Evolutionary conservation across 2,888 invertebrate genomes (phyloP).

Genomic region (Caenorhabditis sp.): DNA sequence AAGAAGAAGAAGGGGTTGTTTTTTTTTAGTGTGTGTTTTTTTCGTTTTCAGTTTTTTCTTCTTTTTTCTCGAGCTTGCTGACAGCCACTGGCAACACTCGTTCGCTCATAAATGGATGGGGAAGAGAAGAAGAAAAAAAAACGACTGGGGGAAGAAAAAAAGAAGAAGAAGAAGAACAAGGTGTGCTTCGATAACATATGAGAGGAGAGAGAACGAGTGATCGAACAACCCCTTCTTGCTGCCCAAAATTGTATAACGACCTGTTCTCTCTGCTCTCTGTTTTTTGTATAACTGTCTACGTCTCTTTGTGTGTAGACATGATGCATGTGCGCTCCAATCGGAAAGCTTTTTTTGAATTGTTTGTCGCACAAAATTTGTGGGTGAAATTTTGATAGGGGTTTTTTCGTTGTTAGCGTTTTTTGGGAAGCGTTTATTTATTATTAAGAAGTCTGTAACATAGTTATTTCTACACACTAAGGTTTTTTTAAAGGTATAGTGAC

Average conservation of each 20-base stretch:
- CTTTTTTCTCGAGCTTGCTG: not conserved
- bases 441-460: too few species aligned
- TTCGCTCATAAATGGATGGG: not conserved
- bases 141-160: not conserved
- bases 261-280: too few species aligned
- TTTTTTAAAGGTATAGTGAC: too few species aligned
- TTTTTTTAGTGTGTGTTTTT: not conserved
- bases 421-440: too few species aligned
- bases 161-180: not conserved
- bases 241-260: too few species aligned
- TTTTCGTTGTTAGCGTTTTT: too few species aligned
- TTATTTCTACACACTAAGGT: too few species aligned
- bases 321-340: not conserved
- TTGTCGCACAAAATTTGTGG: too few species aligned
- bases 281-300: not conserved
- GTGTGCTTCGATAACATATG: not conserved
- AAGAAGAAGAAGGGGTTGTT: not conserved
- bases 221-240: not conserved
- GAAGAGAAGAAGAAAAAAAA: not conserved
- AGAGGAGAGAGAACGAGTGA: not conserved
- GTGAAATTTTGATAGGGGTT: too few species aligned
- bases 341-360: not conserved
- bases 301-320: not conserved
- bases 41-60: not conserved
- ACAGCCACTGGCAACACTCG: not conserved